Evolutionary conservation across 2,113 vertebrate genomes (phyloP).

Genomic region (Istiophorus platypterus): DNA sequence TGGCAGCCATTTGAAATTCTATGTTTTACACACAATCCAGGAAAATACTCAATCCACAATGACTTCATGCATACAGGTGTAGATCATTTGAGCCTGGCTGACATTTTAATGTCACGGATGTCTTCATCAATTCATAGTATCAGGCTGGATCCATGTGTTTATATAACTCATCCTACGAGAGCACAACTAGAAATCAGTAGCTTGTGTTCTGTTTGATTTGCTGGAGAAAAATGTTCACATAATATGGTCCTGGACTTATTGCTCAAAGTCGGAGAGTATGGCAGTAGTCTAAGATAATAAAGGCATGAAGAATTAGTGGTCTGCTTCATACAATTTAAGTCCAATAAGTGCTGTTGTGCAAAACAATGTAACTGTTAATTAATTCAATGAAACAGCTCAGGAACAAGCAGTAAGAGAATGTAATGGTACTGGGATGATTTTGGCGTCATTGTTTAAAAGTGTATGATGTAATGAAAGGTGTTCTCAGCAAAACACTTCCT

Average conservation of each 20-base stretch:
- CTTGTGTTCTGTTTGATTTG: conserved; percentile 39
- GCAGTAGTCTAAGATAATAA: conserved; percentile 29
- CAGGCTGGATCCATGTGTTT: conserved; percentile 35
- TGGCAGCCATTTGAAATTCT: conserved; percentile 49
- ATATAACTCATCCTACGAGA: conserved; percentile 46
- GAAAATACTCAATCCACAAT: conserved; percentile 5
- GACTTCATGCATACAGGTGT: conserved; percentile 30
- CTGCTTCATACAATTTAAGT: conserved; percentile 39
- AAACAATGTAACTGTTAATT: conserved; percentile 52
- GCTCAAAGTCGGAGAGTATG: conserved; percentile 16
- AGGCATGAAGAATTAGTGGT: conserved; percentile 39
- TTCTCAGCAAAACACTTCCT: conserved; percentile 49
- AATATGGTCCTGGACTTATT: conserved; percentile 25
- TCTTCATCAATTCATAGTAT: conserved; percentile 46
- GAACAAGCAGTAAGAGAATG: conserved; percentile 2
- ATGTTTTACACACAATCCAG: conserved; percentile 30
- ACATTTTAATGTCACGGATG: conserved; percentile 48
- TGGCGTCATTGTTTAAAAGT: conserved; percentile 49
- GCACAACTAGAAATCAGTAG: conserved; percentile 32
- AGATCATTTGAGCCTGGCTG: conserved; percentile 49
- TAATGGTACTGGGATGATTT: conserved; percentile 10
- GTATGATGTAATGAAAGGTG: conserved; percentile 11
- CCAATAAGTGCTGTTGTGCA: conserved; percentile 41
- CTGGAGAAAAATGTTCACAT: neutral
- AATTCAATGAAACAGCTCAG: conserved; percentile 34